Evolutionary conservation across 2,797 vertebrate species (phyloP).

Genomic region (Galago senegalensis): DNA sequence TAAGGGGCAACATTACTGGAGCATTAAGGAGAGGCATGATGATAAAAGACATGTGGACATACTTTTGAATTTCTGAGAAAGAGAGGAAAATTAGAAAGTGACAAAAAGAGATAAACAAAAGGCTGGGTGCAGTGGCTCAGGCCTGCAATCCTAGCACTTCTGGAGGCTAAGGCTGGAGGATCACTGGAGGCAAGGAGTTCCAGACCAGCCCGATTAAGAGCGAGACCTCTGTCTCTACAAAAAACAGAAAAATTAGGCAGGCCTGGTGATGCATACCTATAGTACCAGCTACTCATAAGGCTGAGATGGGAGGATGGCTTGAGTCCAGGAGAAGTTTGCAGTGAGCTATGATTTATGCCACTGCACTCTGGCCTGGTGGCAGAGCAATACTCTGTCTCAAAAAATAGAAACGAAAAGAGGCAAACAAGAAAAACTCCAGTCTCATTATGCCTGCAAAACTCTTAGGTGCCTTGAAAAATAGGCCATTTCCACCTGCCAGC

Average conservation of each 20-base stretch:
- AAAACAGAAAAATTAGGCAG: neutral
- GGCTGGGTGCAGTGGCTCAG: neutral
- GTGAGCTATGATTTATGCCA: neutral
- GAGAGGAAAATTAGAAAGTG: conserved; percentile 45
- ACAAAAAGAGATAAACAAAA: neutral
- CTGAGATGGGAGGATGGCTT: neutral
- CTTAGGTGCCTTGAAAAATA: neutral
- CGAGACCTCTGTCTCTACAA: neutral
- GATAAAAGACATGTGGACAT: neutral
- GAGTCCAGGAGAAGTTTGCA: neutral
- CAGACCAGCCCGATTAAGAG: neutral
- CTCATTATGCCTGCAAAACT: neutral
- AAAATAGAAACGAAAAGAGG: neutral
- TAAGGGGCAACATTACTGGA: neutral
- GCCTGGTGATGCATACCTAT: neutral
- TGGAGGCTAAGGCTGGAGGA: neutral
- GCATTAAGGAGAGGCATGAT: neutral
- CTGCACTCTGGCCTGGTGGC: neutral
- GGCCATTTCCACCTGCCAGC: neutral
- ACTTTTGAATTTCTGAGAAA: neutral
- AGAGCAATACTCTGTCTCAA: neutral
- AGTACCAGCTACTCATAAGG: neutral
- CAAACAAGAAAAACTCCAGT: neutral
- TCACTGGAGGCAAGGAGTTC: neutral
- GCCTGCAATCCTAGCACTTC: neutral